Base-by-base conservation (phyloP, 2,113 vertebrate genomes). In the Heterotilapia buettikoferi region DNA sequence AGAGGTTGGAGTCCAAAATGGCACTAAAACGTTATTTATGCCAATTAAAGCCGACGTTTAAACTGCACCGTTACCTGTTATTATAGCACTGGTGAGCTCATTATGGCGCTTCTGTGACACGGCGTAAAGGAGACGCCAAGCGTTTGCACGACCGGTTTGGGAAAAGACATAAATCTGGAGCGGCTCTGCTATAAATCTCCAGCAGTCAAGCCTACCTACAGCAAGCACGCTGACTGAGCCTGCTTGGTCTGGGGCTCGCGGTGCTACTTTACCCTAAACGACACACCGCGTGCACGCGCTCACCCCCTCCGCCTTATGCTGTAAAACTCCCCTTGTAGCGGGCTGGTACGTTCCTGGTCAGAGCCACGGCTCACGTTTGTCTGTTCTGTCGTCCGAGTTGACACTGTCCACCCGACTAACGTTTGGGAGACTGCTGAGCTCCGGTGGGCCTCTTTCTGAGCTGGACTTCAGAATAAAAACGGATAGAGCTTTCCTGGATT, bases 211-310 rank as follows among this genome's bases (percentile, higher is more conserved):
- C n/a, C 68, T 53, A 84, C 71, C 85, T 76, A 36, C 86, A 82
- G 81, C 85, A n/a, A 84, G 38, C 78, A 29, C 6, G 50, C 89
- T 92, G 80, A 81, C 84, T 26, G 88, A 89, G 82, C 80, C 89
- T 92, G 87, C 86, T 85, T 78, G 38, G 66, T 92, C 87, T 89
- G 88, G 85, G 76, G 73, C 80, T 91, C 82, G 53, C 36, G 21
- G 87, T 86, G 79, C 76, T 86, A 80, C 87, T 88, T 91, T 88
- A 92, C 80, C 90, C 84, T 89, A 80, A 88, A 91, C 89, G 45
- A 85, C 82, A 89, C 63, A 85, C 50, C 6, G 31, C 83, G 86
- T 78, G 86, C 88, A 86, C 88, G 66, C 91, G 76, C 85, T 59
- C 80, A 21, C 63, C 78, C 36, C 73, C 85, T 63, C 84, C 57